phyloP scores from a whole-genome alignment of 2,797 vertebrate genomes.

The Xerus rutilus region DNA sequence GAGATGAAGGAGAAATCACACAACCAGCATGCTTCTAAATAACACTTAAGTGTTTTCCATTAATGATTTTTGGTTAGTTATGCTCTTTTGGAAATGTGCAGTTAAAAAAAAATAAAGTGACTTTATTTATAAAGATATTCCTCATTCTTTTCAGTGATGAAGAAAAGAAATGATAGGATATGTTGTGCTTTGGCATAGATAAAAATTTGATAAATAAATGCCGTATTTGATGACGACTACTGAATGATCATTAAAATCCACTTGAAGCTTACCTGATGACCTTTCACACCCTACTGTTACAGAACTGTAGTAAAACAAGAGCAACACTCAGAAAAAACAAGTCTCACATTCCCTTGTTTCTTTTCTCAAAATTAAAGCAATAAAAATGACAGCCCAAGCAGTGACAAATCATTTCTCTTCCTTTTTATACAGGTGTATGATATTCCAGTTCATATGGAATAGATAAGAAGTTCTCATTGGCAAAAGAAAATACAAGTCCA shows the following conservation, averaged over 20 bases:
- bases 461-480: background rate
- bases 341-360: background rate
- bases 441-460: background rate
- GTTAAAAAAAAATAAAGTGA: background rate
- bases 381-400: background rate
- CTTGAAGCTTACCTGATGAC: background rate
- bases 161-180: background rate
- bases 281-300: background rate
- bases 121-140: background rate
- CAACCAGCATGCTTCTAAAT: background rate
- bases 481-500: background rate
- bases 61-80: background rate
- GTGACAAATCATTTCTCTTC: background rate
- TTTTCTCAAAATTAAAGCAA: background rate
- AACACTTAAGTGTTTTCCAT: background rate
- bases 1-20: background rate
- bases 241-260: background rate
- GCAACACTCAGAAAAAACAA: background rate
- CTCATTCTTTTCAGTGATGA: background rate
- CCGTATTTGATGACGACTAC: background rate
- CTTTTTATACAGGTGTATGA: background rate
- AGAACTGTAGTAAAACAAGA: background rate
- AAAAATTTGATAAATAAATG: background rate
- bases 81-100: background rate
- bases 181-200: background rate